Percentiles rank a stretch among this genome's conserved stretches.
Evolutionary conservation across 2,797 vertebrate species (phyloP).

Genomic region (Eurystomus glaucurus): DNA sequence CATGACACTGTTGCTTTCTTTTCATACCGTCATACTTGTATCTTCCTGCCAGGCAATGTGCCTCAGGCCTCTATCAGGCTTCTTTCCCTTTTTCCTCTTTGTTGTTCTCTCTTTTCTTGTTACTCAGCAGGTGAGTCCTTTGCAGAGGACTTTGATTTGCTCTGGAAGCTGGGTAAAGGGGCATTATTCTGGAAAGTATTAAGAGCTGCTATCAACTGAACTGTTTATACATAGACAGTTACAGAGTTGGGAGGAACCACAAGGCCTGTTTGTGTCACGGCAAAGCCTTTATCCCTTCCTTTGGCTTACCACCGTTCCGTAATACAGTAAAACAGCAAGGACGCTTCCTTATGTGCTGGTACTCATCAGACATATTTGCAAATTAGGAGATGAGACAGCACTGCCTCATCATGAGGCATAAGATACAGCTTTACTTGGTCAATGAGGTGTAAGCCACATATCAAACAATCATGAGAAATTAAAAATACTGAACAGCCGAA

Average conservation of each 20-base stretch:
- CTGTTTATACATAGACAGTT: not conserved
- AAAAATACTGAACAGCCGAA: not conserved
- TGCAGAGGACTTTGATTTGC: not conserved
- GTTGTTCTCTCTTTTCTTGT: not conserved
- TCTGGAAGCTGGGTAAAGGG: not conserved
- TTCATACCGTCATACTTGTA: not conserved
- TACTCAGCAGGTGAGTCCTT: not conserved
- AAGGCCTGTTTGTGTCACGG: not conserved
- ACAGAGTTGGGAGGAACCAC: not conserved
- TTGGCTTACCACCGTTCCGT: not conserved
- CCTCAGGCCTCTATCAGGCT: not conserved
- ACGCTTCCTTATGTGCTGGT: not conserved
- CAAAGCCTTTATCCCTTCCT: not conserved
- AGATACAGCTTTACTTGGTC: not conserved
- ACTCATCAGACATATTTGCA: not conserved
- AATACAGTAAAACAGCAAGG: not conserved
- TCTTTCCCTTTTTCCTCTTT: not conserved
- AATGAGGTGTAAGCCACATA: not conserved
- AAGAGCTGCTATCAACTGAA: not conserved
- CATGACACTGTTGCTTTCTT: not conserved
- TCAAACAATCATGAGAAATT: not conserved
- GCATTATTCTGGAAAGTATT: not conserved
- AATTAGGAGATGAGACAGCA: not conserved
- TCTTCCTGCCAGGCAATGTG: not conserved
- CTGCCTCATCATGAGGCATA: not conserved